Percentiles rank a stretch among this genome's conserved stretches.
These are phyloP conservation scores for Drosophila sucinea DNA, from an alignment of 1,140 invertebrate genomes.

Conservation along the genomic window DNA sequence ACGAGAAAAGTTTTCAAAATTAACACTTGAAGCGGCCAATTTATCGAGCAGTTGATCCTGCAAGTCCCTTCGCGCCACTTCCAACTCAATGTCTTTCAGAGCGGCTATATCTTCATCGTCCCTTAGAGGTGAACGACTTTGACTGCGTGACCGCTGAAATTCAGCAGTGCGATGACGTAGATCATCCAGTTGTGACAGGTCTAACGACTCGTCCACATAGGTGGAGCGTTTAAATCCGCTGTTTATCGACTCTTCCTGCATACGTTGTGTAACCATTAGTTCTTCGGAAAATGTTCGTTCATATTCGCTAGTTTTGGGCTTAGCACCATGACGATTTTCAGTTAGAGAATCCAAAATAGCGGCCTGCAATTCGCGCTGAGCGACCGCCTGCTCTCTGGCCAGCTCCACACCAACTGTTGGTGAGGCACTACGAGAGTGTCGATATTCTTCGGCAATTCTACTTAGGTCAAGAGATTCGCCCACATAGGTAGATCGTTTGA, in stretches of 20 bases:
- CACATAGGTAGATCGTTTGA: slow-evolving; percentile 79
- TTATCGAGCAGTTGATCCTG: slow-evolving; percentile 69
- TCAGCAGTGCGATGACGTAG: slow-evolving; percentile 65
- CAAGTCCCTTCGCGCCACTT: slow-evolving; percentile 57
- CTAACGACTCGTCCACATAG: slow-evolving; percentile 46
- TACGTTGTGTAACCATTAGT: slow-evolving; percentile 31
- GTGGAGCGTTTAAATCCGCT: slow-evolving; percentile 41
- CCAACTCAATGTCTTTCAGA: slow-evolving; percentile 55
- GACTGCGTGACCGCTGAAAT: slow-evolving; percentile 74
- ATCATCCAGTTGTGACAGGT: slow-evolving; percentile 51
- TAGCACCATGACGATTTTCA: slow-evolving; percentile 65
- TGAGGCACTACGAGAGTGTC: slow-evolving; percentile 58
- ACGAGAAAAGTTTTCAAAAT: slow-evolving; percentile 70
- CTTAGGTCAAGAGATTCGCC: slow-evolving; percentile 70
- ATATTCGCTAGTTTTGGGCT: slow-evolving; percentile 57
- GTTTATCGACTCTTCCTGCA: slow-evolving; percentile 34
- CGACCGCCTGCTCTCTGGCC: slow-evolving; percentile 38
- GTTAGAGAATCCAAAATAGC: slow-evolving; percentile 61
- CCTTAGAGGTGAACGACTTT: slow-evolving; percentile 66
- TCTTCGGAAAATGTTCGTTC: slow-evolving; percentile 41
- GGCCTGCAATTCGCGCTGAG: slow-evolving; percentile 63
- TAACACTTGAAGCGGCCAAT: slow-evolving; percentile 59
- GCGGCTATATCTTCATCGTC: slow-evolving; percentile 30
- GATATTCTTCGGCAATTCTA: slow-evolving; percentile 43
- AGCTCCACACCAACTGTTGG: slow-evolving; percentile 30